phyloP scores from a whole-genome alignment of 1,140 invertebrate species.

The Ceratina australensis region DNA sequence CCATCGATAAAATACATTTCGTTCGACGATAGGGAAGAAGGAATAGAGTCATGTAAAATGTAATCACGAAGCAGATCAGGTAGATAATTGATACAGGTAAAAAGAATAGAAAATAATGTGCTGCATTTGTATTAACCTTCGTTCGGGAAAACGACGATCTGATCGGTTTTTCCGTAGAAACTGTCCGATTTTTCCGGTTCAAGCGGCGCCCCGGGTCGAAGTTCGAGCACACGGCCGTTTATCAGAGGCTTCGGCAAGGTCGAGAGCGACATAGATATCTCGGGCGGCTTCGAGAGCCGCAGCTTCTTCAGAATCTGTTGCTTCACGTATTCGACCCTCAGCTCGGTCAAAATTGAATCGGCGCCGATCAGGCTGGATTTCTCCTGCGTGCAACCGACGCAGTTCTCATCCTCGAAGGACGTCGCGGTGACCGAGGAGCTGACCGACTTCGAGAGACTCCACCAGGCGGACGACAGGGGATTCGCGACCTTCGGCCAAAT shows the following conservation, averaged over 20 bases:
- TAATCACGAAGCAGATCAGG: too few species aligned
- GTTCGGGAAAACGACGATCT: slow-evolving; percentile 88
- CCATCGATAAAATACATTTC: too few species aligned
- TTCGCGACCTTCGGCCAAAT: slow-evolving; percentile 65
- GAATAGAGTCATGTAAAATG: too few species aligned
- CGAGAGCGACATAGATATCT: slow-evolving; percentile 80
- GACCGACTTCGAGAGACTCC: slow-evolving; percentile 54
- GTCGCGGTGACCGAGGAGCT: background rate
- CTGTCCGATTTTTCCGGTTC: slow-evolving; percentile 81
- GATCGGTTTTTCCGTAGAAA: slow-evolving; percentile 89
- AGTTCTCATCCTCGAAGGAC: slow-evolving; percentile 51
- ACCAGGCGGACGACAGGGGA: slow-evolving; percentile 68
- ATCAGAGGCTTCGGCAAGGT: slow-evolving; percentile 85
- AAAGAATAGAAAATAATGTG: too few species aligned
- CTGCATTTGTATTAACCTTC: slow-evolving; percentile 83
- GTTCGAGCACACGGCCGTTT: slow-evolving; percentile 80
- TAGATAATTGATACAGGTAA: too few species aligned
- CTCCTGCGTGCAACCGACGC: slow-evolving; percentile 70
- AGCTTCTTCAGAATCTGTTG: slow-evolving; percentile 90
- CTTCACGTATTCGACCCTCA: slow-evolving; percentile 88
- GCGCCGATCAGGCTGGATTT: slow-evolving; percentile 63
- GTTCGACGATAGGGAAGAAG: too few species aligned
- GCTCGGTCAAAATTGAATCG: slow-evolving; percentile 78
- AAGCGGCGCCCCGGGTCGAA: slow-evolving; percentile 70
- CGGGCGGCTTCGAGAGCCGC: slow-evolving; percentile 86